Conservation (phyloP, 92 coral and sea anemone genomes). For the Plumapathes pennacea region DNA sequence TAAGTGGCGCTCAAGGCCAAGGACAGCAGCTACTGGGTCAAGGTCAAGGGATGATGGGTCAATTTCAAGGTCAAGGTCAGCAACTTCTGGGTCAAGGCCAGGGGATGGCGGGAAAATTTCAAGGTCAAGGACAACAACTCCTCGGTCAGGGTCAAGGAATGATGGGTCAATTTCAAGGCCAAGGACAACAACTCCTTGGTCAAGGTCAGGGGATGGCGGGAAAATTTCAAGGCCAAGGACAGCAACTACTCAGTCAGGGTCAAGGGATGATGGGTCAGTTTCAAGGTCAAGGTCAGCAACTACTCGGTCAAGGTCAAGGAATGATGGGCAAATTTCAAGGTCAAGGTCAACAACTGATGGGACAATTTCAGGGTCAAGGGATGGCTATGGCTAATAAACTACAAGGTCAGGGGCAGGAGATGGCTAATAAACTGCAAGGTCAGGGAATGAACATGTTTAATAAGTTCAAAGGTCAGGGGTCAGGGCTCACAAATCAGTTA, state of each 20-base stretch:
- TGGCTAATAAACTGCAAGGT: constrained; percentile 30
- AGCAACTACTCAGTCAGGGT: constrained; percentile 36
- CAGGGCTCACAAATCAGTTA: constrained; percentile 47
- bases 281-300: constrained; percentile 54
- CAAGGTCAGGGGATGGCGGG: constrained; percentile 64
- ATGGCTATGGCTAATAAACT: constrained; percentile 39
- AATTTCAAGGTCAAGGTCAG: constrained; percentile 63
- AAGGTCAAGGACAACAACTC: constrained; percentile 48
- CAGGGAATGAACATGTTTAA: constrained; percentile 39
- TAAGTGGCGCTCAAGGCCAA: constrained; percentile 46
- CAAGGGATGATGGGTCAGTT: constrained; percentile 38
- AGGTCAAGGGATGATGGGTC: constrained; percentile 37
- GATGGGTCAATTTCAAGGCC: constrained; percentile 43
- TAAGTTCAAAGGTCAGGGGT: constrained; percentile 69
- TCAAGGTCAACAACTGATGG: constrained; percentile 57
- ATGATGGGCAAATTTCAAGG: constrained; percentile 48
- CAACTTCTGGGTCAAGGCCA: constrained; percentile 42
- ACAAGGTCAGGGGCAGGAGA: constrained; percentile 46
- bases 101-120: constrained; percentile 27
- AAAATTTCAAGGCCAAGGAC: constrained; percentile 31
- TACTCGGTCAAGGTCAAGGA: constrained; percentile 44
- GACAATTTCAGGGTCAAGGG: constrained; percentile 45
- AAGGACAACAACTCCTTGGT: constrained; percentile 60
- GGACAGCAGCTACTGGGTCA: constrained; percentile 48
- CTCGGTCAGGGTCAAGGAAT: constrained; percentile 68